A percentile compares a stretch with the other conserved stretches of the same genome.
These are phyloP conservation scores for Agapetus fuscipes DNA, from an alignment of 2,888 invertebrate genomes.

Conservation along the genomic window DNA sequence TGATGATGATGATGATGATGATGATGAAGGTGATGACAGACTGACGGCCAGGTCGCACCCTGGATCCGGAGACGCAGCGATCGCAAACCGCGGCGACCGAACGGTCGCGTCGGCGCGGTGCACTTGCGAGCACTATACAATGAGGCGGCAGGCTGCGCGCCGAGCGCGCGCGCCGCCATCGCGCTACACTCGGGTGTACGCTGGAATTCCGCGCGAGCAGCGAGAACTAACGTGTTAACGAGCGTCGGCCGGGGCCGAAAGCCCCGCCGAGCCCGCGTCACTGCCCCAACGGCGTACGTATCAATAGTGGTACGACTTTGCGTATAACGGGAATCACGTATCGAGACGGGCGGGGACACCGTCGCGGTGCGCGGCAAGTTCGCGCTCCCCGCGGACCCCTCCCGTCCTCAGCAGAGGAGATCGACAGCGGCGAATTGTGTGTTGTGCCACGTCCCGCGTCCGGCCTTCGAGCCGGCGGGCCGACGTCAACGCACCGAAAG, in stretches of 20 bases:
- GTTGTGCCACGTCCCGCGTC: slow-evolving; percentile 38
- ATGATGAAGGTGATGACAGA: too few species aligned
- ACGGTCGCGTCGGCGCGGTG: slow-evolving; percentile 27
- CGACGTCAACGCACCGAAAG: slow-evolving; percentile 25
- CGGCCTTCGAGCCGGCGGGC: slow-evolving; percentile 35
- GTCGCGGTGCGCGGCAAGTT: slow-evolving; percentile 31
- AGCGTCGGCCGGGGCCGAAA: slow-evolving; percentile 22
- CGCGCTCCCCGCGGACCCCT: slow-evolving; percentile 27
- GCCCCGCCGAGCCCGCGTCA: slow-evolving; percentile 26
- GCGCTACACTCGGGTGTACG: neutral
- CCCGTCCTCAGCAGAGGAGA: too few species aligned
- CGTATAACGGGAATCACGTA: slow-evolving; percentile 43
- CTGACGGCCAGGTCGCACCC: neutral
- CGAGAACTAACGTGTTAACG: slow-evolving; percentile 23
- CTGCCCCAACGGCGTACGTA: slow-evolving; percentile 22
- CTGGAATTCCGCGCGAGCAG: slow-evolving; percentile 27
- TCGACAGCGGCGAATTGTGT: too few species aligned
- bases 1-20: too few species aligned
- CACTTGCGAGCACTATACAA: slow-evolving; percentile 2
- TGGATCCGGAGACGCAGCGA: neutral
- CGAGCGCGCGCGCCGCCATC: neutral
- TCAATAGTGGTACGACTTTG: slow-evolving; percentile 37
- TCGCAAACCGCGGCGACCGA: slow-evolving; percentile 38
- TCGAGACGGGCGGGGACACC: slow-evolving; percentile 34
- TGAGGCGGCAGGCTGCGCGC: neutral